Conservation (phyloP, 2,888 invertebrate genomes). For the Zaprionus bogoriensis region DNA sequence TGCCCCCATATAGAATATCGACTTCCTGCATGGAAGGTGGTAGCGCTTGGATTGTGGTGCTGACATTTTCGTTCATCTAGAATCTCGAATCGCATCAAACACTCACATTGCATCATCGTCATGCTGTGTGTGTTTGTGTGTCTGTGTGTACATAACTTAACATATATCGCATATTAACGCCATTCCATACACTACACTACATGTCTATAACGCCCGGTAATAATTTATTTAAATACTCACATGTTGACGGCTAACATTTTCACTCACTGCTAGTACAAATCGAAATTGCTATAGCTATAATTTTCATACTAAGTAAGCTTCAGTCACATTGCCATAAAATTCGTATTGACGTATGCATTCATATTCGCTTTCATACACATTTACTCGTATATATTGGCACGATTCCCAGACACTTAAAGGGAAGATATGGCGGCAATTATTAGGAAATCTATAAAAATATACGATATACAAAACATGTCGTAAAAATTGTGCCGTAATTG, state of each 20-base stretch:
- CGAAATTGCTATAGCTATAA: no score
- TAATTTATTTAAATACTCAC: neutral
- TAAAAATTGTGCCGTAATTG: neutral
- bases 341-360: no score
- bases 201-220: neutral
- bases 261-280: neutral
- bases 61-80: no score
- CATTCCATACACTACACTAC: neutral
- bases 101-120: no score
- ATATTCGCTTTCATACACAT: no score
- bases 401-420: constrained; percentile 2
- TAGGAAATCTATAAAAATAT: neutral
- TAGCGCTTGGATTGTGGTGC: neutral
- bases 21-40: neutral
- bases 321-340: no score
- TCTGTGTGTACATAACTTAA: neutral
- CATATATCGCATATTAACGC: neutral
- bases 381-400: neutral
- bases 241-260: neutral
- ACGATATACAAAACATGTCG: no score
- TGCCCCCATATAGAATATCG: no score
- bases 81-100: neutral
- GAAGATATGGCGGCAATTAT: neutral
- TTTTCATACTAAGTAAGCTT: no score
- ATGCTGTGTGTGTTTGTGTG: no score